Base-by-base conservation (phyloP, 2,797 vertebrate species). In the Phrynocephalus guinanensis region DNA sequence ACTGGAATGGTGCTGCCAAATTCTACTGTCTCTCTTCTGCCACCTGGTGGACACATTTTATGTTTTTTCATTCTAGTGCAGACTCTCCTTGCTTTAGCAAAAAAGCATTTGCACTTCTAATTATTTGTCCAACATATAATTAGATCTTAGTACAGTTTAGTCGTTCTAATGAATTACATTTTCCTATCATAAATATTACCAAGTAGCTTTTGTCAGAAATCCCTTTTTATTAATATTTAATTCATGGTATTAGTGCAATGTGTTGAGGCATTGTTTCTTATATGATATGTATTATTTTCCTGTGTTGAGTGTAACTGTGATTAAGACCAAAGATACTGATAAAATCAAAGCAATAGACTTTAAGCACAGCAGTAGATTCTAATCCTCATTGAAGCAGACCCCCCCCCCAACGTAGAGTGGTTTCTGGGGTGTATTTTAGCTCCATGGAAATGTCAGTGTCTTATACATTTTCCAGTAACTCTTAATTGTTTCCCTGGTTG, bases 1-100 rank as follows among this genome's bases (percentile, higher is more conserved):
- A 68, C 60, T 33, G 3, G 33, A 38, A 75, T 77, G 0, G 0
- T 24, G 20, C 85, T 80, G 18, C 3, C 70, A 15, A 18, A 30
- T 83, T 79, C 30, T 60, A 24, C 24, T 81, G 52, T 89, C 3
- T 87, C 71, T 93, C 76, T 89, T 90, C 85, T 93, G 92, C 90
- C 88, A 90, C 82, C 89, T 71, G 86, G 85, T 92, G 92, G 91
- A 24, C 86, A 67, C 3, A 7, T 70, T 70, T 63, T 70, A 88
- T 38, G 0, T 75, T 91, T 81, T 16, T 89, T 86, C 72, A 76
- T 50, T 85, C 63, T 48, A 48, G 28, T 84, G 72, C 79, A 0
- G 16, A 16, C 68, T 90, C 9, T 87, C 86, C 13, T 10, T 82
- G 7, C 38, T 0, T 88, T 85, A 30, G 24, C 86, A 56, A 11